Conservation (phyloP, 2,888 invertebrate species). For the Paralinhomoeus sp. region DNA sequence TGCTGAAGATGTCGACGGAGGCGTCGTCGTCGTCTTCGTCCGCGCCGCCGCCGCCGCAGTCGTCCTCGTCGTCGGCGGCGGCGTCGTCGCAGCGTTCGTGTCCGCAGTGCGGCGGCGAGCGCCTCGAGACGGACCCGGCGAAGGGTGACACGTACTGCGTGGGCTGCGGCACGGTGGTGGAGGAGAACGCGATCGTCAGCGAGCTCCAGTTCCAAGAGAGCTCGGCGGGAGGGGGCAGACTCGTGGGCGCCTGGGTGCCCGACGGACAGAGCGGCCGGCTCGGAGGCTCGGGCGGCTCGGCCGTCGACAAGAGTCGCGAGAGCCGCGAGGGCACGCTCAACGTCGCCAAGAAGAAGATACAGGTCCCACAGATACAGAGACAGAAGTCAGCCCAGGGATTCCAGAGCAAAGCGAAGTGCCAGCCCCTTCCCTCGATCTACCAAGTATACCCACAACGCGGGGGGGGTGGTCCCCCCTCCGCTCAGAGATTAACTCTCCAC, state of each 20-base stretch:
- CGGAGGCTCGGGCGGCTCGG: neutral
- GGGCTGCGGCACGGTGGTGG: conserved; percentile 78
- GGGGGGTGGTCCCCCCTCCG: no score
- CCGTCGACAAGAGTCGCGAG: conserved; percentile 35
- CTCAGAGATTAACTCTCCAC: no score
- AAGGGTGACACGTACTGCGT: conserved; percentile 88
- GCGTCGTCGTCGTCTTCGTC: no score
- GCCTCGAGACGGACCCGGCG: conserved; percentile 77
- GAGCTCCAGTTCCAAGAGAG: conserved; percentile 54
- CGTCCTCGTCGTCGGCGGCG: no score
- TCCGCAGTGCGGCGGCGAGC: conserved; percentile 37
- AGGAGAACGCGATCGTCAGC: conserved; percentile 82
- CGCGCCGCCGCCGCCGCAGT: no score
- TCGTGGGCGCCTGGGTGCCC: conserved; percentile 77
- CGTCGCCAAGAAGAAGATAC: conserved; percentile 37
- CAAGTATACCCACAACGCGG: no score
- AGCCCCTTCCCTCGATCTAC: no score
- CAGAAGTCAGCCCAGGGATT: no score
- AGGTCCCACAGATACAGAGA: conserved; percentile 11
- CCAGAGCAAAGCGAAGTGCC: no score
- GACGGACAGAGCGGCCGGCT: conserved; percentile 26
- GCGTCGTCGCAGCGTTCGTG: no score
- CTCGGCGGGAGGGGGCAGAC: conserved; percentile 59
- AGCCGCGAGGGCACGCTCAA: conserved; percentile 72
- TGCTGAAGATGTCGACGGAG: no score